Conservation (phyloP, 2,113 vertebrate genomes). For the Mola mola region DNA sequence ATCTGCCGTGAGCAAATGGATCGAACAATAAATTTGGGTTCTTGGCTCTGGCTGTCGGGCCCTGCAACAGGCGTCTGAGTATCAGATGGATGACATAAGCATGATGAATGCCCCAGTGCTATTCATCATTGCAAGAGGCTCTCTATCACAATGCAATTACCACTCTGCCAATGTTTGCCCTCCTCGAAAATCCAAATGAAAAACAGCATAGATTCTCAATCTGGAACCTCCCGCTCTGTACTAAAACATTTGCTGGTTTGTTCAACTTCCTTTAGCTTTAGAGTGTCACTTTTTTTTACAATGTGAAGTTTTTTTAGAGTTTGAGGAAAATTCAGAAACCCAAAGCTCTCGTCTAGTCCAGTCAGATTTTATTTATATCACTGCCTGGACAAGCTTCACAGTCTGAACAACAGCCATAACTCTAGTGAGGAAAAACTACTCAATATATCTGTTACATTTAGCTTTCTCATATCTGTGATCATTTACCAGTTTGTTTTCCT, state of each 20-base stretch:
- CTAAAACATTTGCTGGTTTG: neutral
- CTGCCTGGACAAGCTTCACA: too few relatives aligned
- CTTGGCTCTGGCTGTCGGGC: conserved; percentile 5
- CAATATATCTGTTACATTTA: too few relatives aligned
- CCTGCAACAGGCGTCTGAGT: conserved; percentile 16
- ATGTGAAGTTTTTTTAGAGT: too few relatives aligned
- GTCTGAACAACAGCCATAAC: too few relatives aligned
- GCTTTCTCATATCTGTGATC: neutral
- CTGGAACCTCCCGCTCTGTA: neutral
- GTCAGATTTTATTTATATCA: too few relatives aligned
- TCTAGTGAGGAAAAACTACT: too few relatives aligned
- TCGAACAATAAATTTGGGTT: conserved; percentile 21
- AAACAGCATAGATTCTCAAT: conserved; percentile 14
- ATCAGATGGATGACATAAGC: conserved; percentile 39
- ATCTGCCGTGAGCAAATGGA: conserved; percentile 34
- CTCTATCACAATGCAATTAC: conserved; percentile 46
- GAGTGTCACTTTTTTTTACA: too few relatives aligned
- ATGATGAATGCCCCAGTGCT: conserved; percentile 25
- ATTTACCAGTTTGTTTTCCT: too few relatives aligned
- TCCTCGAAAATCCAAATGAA: conserved; percentile 13
- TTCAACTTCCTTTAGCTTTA: neutral
- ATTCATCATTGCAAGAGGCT: conserved; percentile 36
- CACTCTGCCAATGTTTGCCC: conserved; percentile 27
- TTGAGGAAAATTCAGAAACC: too few relatives aligned
- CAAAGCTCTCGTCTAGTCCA: too few relatives aligned